A percentile compares a stretch with the other conserved stretches of the same genome.
Evolutionary conservation across 2,113 vertebrate genomes (phyloP).

Genomic region (Microtus richardsoni): DNA sequence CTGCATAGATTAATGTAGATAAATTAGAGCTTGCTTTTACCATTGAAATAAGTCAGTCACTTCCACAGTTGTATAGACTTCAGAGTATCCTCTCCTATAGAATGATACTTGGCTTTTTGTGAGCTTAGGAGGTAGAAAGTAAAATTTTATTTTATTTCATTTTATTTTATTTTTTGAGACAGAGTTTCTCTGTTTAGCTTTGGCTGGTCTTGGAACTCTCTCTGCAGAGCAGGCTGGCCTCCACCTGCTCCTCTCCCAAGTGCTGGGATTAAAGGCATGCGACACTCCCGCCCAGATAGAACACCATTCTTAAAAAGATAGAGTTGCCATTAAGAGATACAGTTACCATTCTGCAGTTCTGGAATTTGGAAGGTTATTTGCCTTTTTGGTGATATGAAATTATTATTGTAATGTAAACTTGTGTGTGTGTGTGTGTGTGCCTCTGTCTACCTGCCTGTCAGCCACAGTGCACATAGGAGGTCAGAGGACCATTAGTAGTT

Average conservation of each 20-base stretch:
- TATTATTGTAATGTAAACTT: background rate
- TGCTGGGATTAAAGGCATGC: background rate
- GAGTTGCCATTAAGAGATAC: background rate
- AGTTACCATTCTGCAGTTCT: background rate
- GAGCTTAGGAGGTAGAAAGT: background rate
- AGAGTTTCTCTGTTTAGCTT: background rate
- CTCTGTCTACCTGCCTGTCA: background rate
- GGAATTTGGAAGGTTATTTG: slow-evolving; percentile 44
- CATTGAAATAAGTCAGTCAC: slow-evolving; percentile 23
- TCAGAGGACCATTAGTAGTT: background rate
- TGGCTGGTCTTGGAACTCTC: background rate
- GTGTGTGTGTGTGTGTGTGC: background rate
- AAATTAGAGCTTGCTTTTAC: slow-evolving; percentile 16
- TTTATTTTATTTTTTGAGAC: background rate
- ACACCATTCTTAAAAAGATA: background rate
- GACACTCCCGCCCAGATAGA: background rate
- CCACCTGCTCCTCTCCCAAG: background rate
- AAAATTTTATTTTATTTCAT: background rate
- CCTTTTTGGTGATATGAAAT: slow-evolving; percentile 40
- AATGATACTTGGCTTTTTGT: slow-evolving; percentile 1
- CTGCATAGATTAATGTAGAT: background rate
- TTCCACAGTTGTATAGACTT: background rate
- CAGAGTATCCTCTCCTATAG: background rate
- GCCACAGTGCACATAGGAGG: background rate
- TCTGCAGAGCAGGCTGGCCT: background rate